Conservation (phyloP, 2,113 vertebrate genomes). For the Larimichthys polyactis region DNA sequence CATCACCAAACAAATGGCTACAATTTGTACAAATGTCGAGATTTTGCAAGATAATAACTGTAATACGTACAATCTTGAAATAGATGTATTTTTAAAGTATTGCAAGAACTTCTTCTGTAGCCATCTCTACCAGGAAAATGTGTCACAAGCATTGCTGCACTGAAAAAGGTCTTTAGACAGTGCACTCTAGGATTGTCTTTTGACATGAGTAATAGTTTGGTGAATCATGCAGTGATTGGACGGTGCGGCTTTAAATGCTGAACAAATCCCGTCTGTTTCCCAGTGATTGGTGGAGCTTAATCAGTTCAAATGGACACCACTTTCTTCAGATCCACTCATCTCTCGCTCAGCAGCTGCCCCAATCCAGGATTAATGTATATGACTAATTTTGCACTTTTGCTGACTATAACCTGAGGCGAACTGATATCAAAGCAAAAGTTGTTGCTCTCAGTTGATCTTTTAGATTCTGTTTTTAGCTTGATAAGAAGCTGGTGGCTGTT, state of each 20-base stretch:
- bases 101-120: neutral
- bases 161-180: neutral
- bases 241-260: slow-evolving; percentile 24
- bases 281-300: slow-evolving; percentile 28
- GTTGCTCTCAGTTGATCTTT: neutral
- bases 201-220: slow-evolving; percentile 8
- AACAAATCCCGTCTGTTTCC: slow-evolving; percentile 13
- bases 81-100: neutral
- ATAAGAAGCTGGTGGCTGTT: neutral
- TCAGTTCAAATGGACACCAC: slow-evolving; percentile 28
- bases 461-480: neutral
- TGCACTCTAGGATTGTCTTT: neutral
- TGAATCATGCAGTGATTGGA: slow-evolving; percentile 23
- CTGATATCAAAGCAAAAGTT: too few species aligned
- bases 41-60: neutral
- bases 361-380: neutral
- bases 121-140: neutral
- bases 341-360: neutral
- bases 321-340: slow-evolving; percentile 28
- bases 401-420: neutral
- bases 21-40: too few species aligned
- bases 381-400: neutral
- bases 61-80: neutral
- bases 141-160: neutral
- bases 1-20: neutral